phyloP scores from a whole-genome alignment of 2,888 invertebrate genomes.

The Rhogogaster chlorosoma region DNA sequence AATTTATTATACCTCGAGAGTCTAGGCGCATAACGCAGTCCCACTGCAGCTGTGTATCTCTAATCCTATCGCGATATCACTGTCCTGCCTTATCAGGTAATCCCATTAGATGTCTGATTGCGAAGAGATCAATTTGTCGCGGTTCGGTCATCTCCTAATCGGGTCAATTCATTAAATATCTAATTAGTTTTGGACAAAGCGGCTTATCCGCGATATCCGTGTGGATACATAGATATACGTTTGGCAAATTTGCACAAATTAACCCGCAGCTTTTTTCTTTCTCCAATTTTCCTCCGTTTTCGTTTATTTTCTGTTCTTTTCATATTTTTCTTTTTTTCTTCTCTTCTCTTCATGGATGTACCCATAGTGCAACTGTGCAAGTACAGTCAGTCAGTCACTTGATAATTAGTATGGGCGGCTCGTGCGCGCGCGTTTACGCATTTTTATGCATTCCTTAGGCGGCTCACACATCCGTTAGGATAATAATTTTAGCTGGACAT shows the following conservation, averaged over 20 bases:
- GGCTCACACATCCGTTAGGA: conserved; percentile 60
- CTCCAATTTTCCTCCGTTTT: background rate
- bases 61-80: background rate
- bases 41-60: background rate
- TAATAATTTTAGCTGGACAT: conserved; percentile 63
- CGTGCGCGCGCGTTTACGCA: conserved; percentile 59
- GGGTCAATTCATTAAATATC: conserved; percentile 32
- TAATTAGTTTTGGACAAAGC: background rate
- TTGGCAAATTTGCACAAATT: background rate
- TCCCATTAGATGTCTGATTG: conserved; percentile 5
- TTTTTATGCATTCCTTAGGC: conserved; percentile 60
- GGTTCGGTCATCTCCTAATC: background rate
- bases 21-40: background rate
- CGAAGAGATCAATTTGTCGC: background rate
- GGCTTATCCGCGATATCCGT: background rate
- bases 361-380: background rate
- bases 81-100: conserved; percentile 17
- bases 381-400: conserved; percentile 8
- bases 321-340: background rate
- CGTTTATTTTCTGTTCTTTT: no score
- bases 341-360: background rate
- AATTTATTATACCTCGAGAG: background rate
- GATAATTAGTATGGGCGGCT: conserved; percentile 61
- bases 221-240: background rate
- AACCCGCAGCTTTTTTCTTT: background rate